Evolutionary conservation across 2,113 vertebrate species (phyloP).

Genomic region (Triplophysa siluroides): DNA sequence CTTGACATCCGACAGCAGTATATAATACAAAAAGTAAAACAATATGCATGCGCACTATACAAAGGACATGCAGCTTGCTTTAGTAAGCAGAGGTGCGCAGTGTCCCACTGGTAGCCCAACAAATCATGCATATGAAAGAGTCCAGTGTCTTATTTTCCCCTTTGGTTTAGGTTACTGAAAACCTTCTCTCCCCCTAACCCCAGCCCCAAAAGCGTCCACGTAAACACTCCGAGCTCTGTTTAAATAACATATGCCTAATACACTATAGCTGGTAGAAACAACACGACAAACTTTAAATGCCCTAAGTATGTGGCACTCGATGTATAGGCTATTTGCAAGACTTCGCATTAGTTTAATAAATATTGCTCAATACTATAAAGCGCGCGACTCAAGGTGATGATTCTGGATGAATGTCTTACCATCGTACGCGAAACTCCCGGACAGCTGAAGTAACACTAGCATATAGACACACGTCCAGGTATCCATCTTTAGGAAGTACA

Average conservation of each 20-base stretch:
- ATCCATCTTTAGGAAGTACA: conserved; percentile 67
- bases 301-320: too few species aligned
- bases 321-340: not conserved
- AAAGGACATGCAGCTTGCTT: not conserved
- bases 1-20: too few species aligned
- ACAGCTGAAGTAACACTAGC: conserved; percentile 67
- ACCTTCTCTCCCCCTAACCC: conserved; percentile 56
- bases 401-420: conserved; percentile 63
- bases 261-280: not conserved
- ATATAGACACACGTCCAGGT: conserved; percentile 64
- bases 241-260: not conserved
- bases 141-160: conserved; percentile 33
- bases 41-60: not conserved
- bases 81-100: not conserved
- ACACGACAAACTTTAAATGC: not conserved
- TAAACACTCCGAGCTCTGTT: conserved; percentile 63
- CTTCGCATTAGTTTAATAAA: not conserved
- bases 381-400: not conserved
- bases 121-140: conserved; percentile 36
- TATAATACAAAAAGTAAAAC: too few species aligned
- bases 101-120: conserved; percentile 9
- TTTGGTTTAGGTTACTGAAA: conserved; percentile 59
- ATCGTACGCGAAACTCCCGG: conserved; percentile 69
- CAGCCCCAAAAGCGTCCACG: conserved; percentile 67
- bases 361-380: not conserved